Base-by-base conservation (phyloP, 2,113 vertebrate species). In the Craseonycteris thonglongyai region DNA sequence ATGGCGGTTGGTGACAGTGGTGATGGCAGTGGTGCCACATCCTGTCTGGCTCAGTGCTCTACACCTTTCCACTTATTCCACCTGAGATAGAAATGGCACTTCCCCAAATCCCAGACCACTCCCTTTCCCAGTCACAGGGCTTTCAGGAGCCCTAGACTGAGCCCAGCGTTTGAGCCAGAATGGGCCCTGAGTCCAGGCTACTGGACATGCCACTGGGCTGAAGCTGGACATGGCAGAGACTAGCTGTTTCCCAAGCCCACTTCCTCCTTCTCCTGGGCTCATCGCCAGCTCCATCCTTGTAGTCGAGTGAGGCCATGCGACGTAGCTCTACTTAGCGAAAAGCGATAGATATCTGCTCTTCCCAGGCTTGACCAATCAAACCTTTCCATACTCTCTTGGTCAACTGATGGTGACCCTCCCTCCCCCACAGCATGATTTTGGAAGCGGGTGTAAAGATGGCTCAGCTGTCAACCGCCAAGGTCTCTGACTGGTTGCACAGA, bases 291-390 rank as follows among this genome's bases (percentile, higher is more conserved):
- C 45, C 33, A 68, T 80, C 14, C 74, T 59, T 49, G 28, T n/a
- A 5, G 15, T 0, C 65, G 59, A 13, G 21, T 15, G 1, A 66
- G 49, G 24, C 72, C 45, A 7, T 2, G 22, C 15, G 1, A 1
- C 10, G 33, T 24, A 38, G 35, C 40, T 76, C 59, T 42, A 30
- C 54, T 56, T 40, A 28, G 7, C 40, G 15, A 56, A 9, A 51
- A 54, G 4, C 10, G 12, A 66, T 2, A 63, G 21, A 5, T 3
- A 12, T 2, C 30, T 14, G 15, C 58, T 58, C 33, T 74, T 56
- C 22, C 61, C 42, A 40, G 38, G 9, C 38, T 58, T 54, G 51
- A 10, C 18, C 15, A 14, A 24, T 10, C n/a, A 65, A 45, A 56
- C 3, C 21, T 56, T 40, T 10, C 45, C 35, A 30, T 1, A 1